A percentile compares a stretch with the other conserved stretches of the same genome.
Conservation (phyloP, 2,113 vertebrate species). For the Centropristis striata region DNA sequence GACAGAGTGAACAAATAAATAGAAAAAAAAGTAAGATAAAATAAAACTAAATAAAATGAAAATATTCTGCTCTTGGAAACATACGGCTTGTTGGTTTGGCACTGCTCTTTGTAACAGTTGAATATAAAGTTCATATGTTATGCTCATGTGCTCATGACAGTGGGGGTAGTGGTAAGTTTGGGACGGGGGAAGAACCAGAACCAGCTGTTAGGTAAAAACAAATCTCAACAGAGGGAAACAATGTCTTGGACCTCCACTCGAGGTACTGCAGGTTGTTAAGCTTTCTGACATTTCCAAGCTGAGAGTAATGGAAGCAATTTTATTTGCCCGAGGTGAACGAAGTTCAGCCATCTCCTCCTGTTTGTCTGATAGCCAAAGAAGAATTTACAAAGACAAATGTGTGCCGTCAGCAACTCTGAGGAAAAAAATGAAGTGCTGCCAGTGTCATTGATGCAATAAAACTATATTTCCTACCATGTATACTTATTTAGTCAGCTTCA, state of each 20-base stretch:
- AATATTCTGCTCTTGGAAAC: slow-evolving; percentile 38
- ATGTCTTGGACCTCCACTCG: slow-evolving; percentile 65
- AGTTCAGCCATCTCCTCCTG: slow-evolving; percentile 51
- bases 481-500: slow-evolving; percentile 9
- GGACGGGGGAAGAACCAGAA: slow-evolving; percentile 68
- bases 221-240: slow-evolving; percentile 62
- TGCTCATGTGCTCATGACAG: slow-evolving; percentile 65
- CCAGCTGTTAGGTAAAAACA: slow-evolving; percentile 80
- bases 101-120: slow-evolving; percentile 51
- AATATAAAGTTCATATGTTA: slow-evolving; percentile 74
- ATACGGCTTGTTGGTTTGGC: slow-evolving; percentile 45
- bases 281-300: slow-evolving; percentile 62
- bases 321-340: slow-evolving; percentile 23
- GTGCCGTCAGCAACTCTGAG: slow-evolving; percentile 12
- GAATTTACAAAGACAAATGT: slow-evolving; percentile 43
- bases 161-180: slow-evolving; percentile 16
- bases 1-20: neutral
- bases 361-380: slow-evolving; percentile 36
- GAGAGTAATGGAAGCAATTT: slow-evolving; percentile 64
- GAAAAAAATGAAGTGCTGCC: neutral
- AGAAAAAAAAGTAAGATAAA: neutral
- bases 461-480: neutral
- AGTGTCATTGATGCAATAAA: slow-evolving; percentile 28
- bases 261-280: slow-evolving; percentile 61
- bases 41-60: slow-evolving; percentile 24